phyloP scores from a whole-genome alignment of 35 echinoderm and acorn worm species.

The Nesometra sesokonis region DNA sequence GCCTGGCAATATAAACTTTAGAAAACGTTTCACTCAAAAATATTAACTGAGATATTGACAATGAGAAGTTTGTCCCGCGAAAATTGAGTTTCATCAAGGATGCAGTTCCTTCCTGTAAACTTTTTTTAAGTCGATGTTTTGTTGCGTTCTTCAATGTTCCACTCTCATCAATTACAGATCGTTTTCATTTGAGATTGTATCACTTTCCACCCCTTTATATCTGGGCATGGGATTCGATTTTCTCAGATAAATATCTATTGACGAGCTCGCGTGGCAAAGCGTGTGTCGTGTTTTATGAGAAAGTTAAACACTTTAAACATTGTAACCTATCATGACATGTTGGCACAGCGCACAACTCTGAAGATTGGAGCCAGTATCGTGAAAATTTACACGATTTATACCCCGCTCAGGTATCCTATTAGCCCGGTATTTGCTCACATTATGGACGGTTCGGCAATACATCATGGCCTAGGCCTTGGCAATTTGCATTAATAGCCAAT shows the following conservation, averaged over 20 bases:
- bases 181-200: no score
- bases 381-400: background rate
- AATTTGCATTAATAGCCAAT: background rate
- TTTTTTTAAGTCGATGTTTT: no score
- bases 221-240: background rate
- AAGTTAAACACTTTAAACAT: background rate
- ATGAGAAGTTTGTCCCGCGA: no score
- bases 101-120: no score
- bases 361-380: background rate
- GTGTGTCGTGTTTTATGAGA: background rate
- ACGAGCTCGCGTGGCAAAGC: background rate
- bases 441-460: background rate
- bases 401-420: background rate
- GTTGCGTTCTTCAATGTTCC: no score
- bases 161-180: no score
- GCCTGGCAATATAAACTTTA: no score
- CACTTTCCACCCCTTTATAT: no score
- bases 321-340: background rate
- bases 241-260: background rate
- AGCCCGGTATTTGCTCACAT: background rate
- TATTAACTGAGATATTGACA: no score
- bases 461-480: background rate
- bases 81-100: no score
- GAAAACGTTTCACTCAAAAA: no score
- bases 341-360: no score